Base-by-base conservation (phyloP, 2,113 vertebrate genomes). In the Nesoenas mayeri region DNA sequence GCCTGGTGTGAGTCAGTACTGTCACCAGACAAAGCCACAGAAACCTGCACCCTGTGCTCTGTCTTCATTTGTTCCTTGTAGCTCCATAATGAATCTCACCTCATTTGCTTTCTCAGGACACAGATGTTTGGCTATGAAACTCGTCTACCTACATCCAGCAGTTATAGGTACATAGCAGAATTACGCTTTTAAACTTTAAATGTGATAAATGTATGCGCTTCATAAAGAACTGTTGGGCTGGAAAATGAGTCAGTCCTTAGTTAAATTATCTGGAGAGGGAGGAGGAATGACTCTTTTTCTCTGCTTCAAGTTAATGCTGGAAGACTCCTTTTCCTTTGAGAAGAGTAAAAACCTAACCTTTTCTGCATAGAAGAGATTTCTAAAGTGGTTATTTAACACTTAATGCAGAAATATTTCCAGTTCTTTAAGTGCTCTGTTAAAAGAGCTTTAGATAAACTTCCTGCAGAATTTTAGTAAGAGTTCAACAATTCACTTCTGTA, bases 401-500 rank as follows among this genome's bases (percentile, higher is more conserved):
- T 91, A 54, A 40, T 72, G 17, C 24, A 84, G 69, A 90, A 90
- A 57, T 53, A 80, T 71, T 91, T 88, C 34, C 53, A 57, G n/a
- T 50, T 22, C 20, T 82, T 74, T 51, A 91, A 84, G 31, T 31
- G 32, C 19, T 83, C 44, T 51, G 5, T 78, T 75, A 91, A 84
- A 93, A 89, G 53, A 31, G 31, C 15, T 86, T 72, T 79, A 79
- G 61, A 71, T 60, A 92, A 94, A 81, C n/a, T 81, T 95, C n/a
- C 48, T 36, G 47, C 85, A 79, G 64, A 88, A 57, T 80, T 93
- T 86, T 74, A 75, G 40, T 71, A 31, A 50, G 57, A 78, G 38
- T 87, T 88, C 48, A 65, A 48, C 32, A 58, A 79, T 81, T 70
- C 65, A 56, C 29, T 94, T 89, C 69, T 29, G 36, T 71, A 92